These are phyloP conservation scores for Blennius ocellaris DNA, from an alignment of 2,113 vertebrate species.

Conservation along the genomic window DNA sequence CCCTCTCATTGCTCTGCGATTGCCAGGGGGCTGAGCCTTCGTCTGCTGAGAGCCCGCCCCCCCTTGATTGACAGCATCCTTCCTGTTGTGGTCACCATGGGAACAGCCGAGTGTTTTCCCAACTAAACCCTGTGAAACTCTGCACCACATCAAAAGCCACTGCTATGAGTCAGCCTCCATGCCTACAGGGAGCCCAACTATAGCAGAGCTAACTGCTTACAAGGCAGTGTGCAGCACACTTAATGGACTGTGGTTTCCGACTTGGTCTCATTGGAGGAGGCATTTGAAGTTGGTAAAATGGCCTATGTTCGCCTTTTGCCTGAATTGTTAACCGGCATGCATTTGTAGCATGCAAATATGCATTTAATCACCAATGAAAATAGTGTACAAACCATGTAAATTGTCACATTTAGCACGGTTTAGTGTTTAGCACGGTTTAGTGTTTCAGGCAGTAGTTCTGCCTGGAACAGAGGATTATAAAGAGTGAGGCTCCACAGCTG, in stretches of 20 bases:
- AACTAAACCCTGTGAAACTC: slow-evolving; percentile 60
- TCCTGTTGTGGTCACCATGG: slow-evolving; percentile 75
- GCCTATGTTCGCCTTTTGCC: slow-evolving; percentile 45
- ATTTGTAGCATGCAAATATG: slow-evolving; percentile 19
- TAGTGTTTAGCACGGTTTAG: slow-evolving; percentile 23
- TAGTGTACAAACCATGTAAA: neutral
- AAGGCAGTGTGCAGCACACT: slow-evolving; percentile 62
- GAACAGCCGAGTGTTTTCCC: slow-evolving; percentile 70
- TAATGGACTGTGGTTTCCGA: slow-evolving; percentile 71
- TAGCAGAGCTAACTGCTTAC: slow-evolving; percentile 73
- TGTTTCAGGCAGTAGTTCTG: slow-evolving; percentile 22
- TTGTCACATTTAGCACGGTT: slow-evolving; percentile 24
- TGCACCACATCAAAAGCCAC: slow-evolving; percentile 73
- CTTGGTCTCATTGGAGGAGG: slow-evolving; percentile 56
- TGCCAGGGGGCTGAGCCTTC: slow-evolving; percentile 24
- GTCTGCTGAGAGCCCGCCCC: slow-evolving; percentile 36
- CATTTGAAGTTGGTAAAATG: slow-evolving; percentile 54
- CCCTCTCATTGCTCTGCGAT: slow-evolving; percentile 11
- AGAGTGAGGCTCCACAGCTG: slow-evolving; percentile 65
- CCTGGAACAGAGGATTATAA: slow-evolving; percentile 29
- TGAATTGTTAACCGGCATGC: slow-evolving; percentile 42
- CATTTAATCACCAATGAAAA: slow-evolving; percentile 25
- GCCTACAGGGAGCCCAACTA: slow-evolving; percentile 73
- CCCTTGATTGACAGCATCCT: slow-evolving; percentile 68
- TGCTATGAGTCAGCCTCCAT: slow-evolving; percentile 72